Evolutionary conservation across 1,140 invertebrate genomes (phyloP), one percentile per base, ranked within the genome.

Genomic region (Pemphigus obesinymphae): DNA sequence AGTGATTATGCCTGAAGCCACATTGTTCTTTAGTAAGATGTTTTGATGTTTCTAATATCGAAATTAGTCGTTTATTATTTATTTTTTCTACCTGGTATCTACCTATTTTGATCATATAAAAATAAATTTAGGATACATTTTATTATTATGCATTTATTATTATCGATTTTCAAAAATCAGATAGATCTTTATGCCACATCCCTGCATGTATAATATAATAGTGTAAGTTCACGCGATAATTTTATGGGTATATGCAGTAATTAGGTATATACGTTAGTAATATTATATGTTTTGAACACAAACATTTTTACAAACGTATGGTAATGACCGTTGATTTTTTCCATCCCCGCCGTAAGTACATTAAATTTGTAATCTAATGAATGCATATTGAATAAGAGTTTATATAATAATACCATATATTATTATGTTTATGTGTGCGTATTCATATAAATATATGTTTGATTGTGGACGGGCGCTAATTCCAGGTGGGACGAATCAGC

Each of bases 381-480:
- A 70, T 40, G 63, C 11, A 34, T 37, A 70, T 70, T 70, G 66
- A 70, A 70, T 11, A 8, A n/a, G 63, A 70, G 66, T 70, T 37
- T 43, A 5, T 43, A 11, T 23, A 4, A 45, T 68, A 23, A 70
- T 45, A 45, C n/a, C 26, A 70, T 26, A 29, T 43, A 26, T 13
- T 15, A 4, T 40, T 40, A 5, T 13, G n/a, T 23, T n/a, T 40
- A 34, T 68, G n/a, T 68, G 34, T 37, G 34, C 31, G 63, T 68
- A 40, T 68, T 68, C 63, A 68, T 53, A 53, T 70, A 70, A 70
- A 70, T 43, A 3, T 70, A 76, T 78, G 50, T 78, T 78, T 58
- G 75, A 78, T 78, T 58, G 75, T 58, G 53, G 29, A 58, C 75
- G 75, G 75, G 75, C 75, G 75, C 75, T 78, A 78, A 78, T 78